Evolutionary conservation across 2,113 vertebrate genomes (phyloP).

Genomic region (Loxodonta africana): DNA sequence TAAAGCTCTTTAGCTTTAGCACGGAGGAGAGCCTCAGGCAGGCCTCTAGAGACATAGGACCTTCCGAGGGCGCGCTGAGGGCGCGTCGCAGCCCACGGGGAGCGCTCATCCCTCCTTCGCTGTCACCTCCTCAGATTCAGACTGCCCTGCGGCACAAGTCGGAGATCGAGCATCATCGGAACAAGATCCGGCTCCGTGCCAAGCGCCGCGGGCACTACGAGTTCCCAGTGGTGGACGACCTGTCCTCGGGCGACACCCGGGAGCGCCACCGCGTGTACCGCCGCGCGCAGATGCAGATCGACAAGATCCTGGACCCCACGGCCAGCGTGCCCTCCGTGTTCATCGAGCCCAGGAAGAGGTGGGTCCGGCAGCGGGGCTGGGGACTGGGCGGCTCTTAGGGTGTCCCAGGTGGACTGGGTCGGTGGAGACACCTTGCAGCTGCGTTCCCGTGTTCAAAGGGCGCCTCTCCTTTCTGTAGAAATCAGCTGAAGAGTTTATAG

Average conservation of each 20-base stretch:
- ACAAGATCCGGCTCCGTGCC: conserved; percentile 98
- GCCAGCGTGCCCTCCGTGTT: conserved; percentile 92
- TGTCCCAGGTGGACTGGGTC: no score
- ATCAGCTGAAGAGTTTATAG: not conserved
- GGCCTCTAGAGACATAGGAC: not conserved
- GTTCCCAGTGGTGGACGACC: conserved; percentile 96
- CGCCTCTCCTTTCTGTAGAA: not conserved
- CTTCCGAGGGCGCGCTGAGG: no score
- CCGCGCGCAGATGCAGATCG: conserved; percentile 97
- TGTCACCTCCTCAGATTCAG: conserved; percentile 90
- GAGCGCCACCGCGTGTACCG: conserved; percentile 96
- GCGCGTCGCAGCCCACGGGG: no score
- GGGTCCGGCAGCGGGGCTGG: not conserved
- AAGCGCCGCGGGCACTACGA: conserved; percentile 99
- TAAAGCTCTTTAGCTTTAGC: not conserved
- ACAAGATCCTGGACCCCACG: conserved; percentile 97
- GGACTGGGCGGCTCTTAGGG: not conserved
- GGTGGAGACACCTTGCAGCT: no score
- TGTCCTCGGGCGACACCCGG: conserved; percentile 91
- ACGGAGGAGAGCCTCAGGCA: not conserved
- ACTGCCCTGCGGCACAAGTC: conserved; percentile 97
- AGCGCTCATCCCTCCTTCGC: not conserved
- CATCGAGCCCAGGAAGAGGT: conserved; percentile 96
- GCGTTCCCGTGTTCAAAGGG: not conserved
- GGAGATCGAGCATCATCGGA: conserved; percentile 98